A percentile compares a stretch with the other conserved stretches of the same genome.
Conservation (phyloP, 2,113 vertebrate genomes). For the Bujurquina vittata region DNA sequence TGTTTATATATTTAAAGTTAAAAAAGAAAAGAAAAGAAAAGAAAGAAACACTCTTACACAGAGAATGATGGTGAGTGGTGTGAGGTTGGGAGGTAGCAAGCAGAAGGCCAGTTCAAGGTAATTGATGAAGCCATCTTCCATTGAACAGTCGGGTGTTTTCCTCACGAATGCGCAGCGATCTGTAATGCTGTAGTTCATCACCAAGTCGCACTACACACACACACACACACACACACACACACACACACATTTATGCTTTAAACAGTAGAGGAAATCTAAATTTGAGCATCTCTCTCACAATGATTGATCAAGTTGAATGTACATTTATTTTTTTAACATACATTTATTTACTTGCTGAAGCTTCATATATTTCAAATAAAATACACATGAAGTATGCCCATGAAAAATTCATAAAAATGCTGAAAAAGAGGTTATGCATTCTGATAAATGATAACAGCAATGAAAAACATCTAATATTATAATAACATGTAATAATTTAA, state of each 20-base stretch:
- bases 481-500: not conserved
- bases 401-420: not conserved
- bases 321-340: no score
- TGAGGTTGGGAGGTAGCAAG: conserved; percentile 80
- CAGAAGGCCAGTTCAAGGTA: conserved; percentile 89
- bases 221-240: not conserved
- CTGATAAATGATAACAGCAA: not conserved
- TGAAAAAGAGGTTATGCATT: not conserved
- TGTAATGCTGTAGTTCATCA: conserved; percentile 79
- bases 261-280: not conserved
- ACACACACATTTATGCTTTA: not conserved
- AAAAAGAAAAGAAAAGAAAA: no score
- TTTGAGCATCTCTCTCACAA: not conserved
- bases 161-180: conserved; percentile 87
- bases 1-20: no score
- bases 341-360: not conserved
- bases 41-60: conserved; percentile 58
- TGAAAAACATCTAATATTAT: not conserved
- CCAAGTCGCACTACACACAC: conserved; percentile 83
- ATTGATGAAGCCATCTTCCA: conserved; percentile 85
- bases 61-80: conserved; percentile 86
- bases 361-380: not conserved
- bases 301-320: not conserved
- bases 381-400: not conserved
- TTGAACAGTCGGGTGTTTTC: conserved; percentile 86